Evolutionary conservation across 2,113 vertebrate species (phyloP).

Genomic region (Chunga burmeisteri): DNA sequence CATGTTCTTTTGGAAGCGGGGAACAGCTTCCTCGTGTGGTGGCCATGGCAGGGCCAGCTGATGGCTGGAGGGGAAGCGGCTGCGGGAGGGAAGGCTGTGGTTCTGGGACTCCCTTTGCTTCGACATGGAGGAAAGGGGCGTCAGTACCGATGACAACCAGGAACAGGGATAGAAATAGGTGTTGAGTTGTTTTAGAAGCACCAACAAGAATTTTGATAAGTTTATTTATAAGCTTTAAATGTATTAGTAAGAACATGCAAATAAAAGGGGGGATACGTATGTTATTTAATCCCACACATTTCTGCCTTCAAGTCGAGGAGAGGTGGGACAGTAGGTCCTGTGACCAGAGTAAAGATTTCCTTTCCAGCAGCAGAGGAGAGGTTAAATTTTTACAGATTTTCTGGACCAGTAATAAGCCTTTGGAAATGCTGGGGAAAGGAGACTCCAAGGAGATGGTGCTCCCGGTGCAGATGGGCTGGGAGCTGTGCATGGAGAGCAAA

Average conservation of each 20-base stretch:
- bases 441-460: background rate
- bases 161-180: background rate
- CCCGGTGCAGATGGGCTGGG: background rate
- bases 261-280: background rate
- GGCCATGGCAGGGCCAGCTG: background rate
- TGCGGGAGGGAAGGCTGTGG: background rate
- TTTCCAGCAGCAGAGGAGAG: background rate
- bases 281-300: background rate
- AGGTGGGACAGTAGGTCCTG: background rate
- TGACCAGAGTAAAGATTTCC: background rate
- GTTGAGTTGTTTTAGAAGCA: background rate
- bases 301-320: rapidly evolving
- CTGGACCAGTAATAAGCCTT: background rate
- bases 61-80: background rate
- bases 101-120: background rate
- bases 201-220: background rate
- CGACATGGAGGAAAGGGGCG: rapidly evolving
- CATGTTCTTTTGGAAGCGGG: background rate
- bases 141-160: rapidly evolving
- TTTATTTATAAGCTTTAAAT: background rate
- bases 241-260: background rate
- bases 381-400: background rate
- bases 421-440: background rate
- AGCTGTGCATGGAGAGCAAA: background rate
- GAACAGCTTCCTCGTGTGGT: background rate